These are phyloP conservation scores for Paguma larvata DNA, from an alignment of 2,797 vertebrate species.

Conservation along the genomic window DNA sequence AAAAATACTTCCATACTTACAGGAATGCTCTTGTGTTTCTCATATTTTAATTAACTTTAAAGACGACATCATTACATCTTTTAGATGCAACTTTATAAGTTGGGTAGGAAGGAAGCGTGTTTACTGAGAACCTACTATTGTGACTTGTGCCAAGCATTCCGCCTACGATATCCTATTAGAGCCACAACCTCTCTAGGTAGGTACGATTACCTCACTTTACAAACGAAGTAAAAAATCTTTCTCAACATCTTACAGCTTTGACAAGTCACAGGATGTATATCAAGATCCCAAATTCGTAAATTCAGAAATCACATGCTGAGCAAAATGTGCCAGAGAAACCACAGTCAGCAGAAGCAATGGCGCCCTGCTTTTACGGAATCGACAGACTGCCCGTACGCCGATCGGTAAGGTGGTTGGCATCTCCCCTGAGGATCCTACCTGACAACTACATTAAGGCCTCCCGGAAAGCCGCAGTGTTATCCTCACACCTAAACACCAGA, in stretches of 20 bases:
- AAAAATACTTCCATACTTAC: slow-evolving; percentile 36
- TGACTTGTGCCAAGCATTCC: background rate
- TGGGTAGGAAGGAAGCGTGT: background rate
- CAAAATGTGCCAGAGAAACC: slow-evolving; percentile 20
- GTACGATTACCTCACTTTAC: background rate
- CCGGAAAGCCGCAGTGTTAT: background rate
- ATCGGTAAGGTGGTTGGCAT: background rate
- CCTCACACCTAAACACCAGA: background rate
- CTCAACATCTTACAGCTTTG: background rate
- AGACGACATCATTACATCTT: background rate
- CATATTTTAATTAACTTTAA: slow-evolving; percentile 54
- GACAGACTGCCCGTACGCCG: background rate
- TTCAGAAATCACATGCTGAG: background rate
- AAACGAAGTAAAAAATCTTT: background rate
- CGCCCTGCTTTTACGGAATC: background rate
- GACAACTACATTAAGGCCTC: background rate
- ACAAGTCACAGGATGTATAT: background rate
- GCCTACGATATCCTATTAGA: background rate
- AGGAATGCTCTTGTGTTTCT: background rate
- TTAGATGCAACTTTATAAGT: background rate
- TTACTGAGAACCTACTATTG: background rate
- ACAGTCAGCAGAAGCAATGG: background rate
- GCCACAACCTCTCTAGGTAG: background rate
- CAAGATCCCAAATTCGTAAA: background rate
- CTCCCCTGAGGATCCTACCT: background rate